Evolutionary conservation across 2,113 vertebrate genomes (phyloP).

Genomic region (Equus quagga): DNA sequence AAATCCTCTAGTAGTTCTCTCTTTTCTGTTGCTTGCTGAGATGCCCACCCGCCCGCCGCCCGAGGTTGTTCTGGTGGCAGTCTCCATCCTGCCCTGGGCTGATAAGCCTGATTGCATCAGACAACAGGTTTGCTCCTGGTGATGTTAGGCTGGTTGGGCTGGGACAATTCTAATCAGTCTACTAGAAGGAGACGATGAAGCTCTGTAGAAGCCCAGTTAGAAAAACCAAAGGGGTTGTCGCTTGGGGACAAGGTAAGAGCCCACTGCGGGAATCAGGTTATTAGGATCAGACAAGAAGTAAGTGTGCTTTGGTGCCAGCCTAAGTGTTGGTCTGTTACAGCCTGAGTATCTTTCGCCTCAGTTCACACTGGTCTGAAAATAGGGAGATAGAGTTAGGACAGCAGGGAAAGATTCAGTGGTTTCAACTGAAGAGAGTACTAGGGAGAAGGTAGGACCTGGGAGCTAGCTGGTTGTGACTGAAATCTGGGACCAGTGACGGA

Average conservation of each 20-base stretch:
- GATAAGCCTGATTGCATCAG: not conserved
- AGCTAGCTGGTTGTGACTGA: not conserved
- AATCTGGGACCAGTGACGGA: not conserved
- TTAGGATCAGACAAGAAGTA: not conserved
- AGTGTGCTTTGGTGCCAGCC: not conserved
- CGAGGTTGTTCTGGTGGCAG: not conserved
- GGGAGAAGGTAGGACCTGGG: not conserved
- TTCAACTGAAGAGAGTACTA: not conserved
- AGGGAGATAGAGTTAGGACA: not conserved
- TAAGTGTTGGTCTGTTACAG: not conserved
- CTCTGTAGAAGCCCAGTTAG: not conserved
- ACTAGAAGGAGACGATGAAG: not conserved
- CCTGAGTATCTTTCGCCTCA: not conserved
- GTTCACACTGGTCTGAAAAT: not conserved
- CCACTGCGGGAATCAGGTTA: not conserved
- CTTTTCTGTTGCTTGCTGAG: constrained; percentile 11
- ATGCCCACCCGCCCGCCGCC: not conserved
- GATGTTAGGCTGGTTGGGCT: not conserved
- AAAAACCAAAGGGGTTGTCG: not conserved
- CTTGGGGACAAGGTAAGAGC: not conserved
- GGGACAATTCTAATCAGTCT: not conserved
- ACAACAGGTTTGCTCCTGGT: not conserved
- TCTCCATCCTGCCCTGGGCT: not conserved
- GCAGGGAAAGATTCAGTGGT: not conserved
- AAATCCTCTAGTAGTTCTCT: not conserved